A percentile compares a stretch with the other conserved stretches of the same genome.
phyloP scores from a whole-genome alignment of 2,113 vertebrate genomes.

The Nettapus auritus region DNA sequence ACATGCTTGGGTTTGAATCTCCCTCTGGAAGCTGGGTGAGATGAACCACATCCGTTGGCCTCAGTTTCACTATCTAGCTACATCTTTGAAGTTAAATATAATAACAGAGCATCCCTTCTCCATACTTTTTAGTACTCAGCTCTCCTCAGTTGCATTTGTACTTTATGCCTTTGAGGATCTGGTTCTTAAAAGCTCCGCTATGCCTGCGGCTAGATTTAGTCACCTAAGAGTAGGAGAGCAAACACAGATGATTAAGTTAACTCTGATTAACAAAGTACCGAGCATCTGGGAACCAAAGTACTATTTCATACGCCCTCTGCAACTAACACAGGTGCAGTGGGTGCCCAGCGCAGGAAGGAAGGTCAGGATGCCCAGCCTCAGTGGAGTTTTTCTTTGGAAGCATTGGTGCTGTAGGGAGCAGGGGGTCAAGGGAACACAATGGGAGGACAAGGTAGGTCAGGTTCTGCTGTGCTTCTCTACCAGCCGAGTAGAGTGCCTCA shows the following conservation, averaged over 20 bases:
- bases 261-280: not conserved
- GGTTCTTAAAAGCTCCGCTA: not conserved
- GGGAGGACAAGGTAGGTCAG: not conserved
- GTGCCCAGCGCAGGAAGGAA: not conserved
- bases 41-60: not conserved
- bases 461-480: not conserved
- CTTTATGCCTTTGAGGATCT: not conserved
- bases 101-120: not conserved
- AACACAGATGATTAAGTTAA: not conserved
- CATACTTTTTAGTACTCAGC: not conserved
- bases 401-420: not conserved
- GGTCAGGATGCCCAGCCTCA: not conserved
- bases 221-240: not conserved
- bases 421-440: not conserved
- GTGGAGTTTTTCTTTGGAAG: not conserved
- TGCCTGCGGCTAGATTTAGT: not conserved
- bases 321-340: not conserved
- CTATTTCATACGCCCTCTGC: not conserved
- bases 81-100: not conserved
- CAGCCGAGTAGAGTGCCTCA: not conserved
- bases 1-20: not conserved
- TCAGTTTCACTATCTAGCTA: not conserved
- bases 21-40: rapidly evolving
- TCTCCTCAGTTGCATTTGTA: not conserved
- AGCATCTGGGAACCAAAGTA: not conserved